Conservation (phyloP, 2,797 vertebrate genomes). For the Acomys russatus region DNA sequence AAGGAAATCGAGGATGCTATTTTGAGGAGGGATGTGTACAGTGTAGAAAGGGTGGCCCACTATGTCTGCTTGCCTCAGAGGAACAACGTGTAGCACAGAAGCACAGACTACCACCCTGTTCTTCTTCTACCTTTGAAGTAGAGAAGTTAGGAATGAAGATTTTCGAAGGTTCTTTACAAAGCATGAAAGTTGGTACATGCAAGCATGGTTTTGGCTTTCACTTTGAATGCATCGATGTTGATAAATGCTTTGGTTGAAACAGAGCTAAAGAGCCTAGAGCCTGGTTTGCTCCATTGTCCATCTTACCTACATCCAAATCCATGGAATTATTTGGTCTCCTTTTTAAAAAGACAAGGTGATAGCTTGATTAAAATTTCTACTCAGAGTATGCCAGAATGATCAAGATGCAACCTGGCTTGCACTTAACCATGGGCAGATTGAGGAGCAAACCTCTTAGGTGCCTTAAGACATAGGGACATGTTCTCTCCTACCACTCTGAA, state of each 20-base stretch:
- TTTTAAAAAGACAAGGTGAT: background rate
- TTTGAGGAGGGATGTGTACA: background rate
- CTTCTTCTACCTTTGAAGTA: background rate
- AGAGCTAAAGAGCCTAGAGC: background rate
- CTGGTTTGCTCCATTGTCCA: background rate
- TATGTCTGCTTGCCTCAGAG: background rate
- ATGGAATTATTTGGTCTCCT: background rate
- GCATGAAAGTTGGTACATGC: background rate
- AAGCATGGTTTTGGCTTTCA: background rate
- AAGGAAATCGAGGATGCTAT: background rate
- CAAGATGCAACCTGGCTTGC: background rate
- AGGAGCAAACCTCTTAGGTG: background rate
- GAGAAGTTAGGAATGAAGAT: background rate
- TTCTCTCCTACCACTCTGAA: background rate
- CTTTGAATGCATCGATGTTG: slow-evolving; percentile 37
- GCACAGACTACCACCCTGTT: background rate
- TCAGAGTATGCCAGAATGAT: background rate
- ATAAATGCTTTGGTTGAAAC: background rate
- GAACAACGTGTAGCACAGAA: background rate
- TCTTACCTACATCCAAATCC: background rate
- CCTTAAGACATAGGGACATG: background rate
- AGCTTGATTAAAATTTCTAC: background rate
- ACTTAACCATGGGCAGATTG: background rate
- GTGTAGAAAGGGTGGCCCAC: background rate
- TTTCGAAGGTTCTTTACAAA: background rate